Percentiles rank a stretch among this genome's conserved stretches.
These are phyloP conservation scores for Spizaetus ornatus DNA, from an alignment of 2,113 vertebrate species.

Conservation along the genomic window DNA sequence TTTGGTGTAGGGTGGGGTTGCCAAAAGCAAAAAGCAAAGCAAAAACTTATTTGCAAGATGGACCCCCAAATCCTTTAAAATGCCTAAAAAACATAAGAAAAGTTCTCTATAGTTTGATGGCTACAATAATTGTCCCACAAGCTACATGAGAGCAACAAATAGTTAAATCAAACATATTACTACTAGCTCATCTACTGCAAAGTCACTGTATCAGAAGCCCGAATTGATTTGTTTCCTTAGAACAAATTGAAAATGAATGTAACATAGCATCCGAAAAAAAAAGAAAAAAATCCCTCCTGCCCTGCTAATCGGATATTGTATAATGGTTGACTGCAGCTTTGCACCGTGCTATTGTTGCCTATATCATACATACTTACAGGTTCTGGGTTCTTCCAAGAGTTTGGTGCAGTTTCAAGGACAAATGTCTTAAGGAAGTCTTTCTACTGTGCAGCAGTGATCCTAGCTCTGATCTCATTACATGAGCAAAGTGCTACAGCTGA, in stretches of 20 bases:
- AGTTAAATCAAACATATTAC: slow-evolving; percentile 79
- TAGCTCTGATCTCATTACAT: slow-evolving; percentile 81
- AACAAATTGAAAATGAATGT: slow-evolving; percentile 78
- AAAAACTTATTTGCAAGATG: slow-evolving; percentile 67
- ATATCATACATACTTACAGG: slow-evolving; percentile 91
- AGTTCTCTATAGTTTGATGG: slow-evolving; percentile 60
- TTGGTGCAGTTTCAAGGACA: slow-evolving; percentile 99
- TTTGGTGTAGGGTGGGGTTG: slow-evolving; percentile 58
- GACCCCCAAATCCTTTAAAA: slow-evolving; percentile 60
- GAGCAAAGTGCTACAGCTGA: slow-evolving; percentile 74
- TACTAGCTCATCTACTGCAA: slow-evolving; percentile 79
- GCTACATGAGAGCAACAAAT: slow-evolving; percentile 70
- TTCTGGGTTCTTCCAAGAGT: slow-evolving; percentile 96
- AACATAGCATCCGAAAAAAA: slow-evolving; percentile 64
- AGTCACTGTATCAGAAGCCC: slow-evolving; percentile 80
- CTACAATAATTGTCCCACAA: slow-evolving; percentile 52
- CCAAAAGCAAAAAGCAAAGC: slow-evolving; percentile 55
- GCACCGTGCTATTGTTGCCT: slow-evolving; percentile 70
- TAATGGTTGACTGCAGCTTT: slow-evolving; percentile 83
- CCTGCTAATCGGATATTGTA: slow-evolving; percentile 68
- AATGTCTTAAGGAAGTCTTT: slow-evolving; percentile 86
- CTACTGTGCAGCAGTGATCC: slow-evolving; percentile 85
- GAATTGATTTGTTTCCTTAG: slow-evolving; percentile 81
- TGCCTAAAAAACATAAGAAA: slow-evolving; percentile 61
- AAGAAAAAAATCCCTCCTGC: slow-evolving; percentile 49